phyloP scores from a whole-genome alignment of 2,888 invertebrate species.

The Pyralis farinalis region DNA sequence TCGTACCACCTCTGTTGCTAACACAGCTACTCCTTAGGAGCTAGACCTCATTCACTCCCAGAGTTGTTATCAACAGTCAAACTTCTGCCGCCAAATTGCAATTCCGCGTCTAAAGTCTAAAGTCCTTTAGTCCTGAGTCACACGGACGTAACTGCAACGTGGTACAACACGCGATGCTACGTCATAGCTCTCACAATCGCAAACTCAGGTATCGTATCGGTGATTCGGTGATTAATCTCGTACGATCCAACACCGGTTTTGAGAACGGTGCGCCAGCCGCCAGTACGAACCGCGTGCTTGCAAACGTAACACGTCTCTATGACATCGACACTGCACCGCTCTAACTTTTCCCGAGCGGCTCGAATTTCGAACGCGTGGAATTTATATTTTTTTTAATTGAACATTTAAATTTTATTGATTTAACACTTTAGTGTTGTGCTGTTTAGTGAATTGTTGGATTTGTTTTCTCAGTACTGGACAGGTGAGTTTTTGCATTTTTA shows the following conservation, averaged over 20 bases:
- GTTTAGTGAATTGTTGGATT: conserved; percentile 11
- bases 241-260: conserved; percentile 14
- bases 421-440: conserved; percentile 5
- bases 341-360: conserved; percentile 5
- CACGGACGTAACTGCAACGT: conserved; percentile 6
- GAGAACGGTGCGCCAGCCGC: neutral
- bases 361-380: conserved; percentile 7
- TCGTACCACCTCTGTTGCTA: too few relatives aligned
- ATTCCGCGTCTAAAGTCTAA: too few relatives aligned
- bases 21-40: too few relatives aligned
- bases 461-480: conserved; percentile 12
- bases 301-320: neutral
- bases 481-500: conserved; percentile 8
- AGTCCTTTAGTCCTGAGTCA: too few relatives aligned
- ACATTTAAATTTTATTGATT: conserved; percentile 1
- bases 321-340: neutral
- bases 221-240: conserved; percentile 12
- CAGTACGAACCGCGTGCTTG: conserved; percentile 7
- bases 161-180: conserved; percentile 8
- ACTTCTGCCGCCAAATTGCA: too few relatives aligned
- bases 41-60: too few relatives aligned
- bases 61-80: too few relatives aligned
- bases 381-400: conserved; percentile 1
- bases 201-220: conserved; percentile 11
- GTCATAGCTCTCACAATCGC: conserved; percentile 6